Evolutionary conservation across 2,113 vertebrate species (phyloP), one percentile per base, ranked within the genome.

Genomic region (Xiphophorus couchianus): DNA sequence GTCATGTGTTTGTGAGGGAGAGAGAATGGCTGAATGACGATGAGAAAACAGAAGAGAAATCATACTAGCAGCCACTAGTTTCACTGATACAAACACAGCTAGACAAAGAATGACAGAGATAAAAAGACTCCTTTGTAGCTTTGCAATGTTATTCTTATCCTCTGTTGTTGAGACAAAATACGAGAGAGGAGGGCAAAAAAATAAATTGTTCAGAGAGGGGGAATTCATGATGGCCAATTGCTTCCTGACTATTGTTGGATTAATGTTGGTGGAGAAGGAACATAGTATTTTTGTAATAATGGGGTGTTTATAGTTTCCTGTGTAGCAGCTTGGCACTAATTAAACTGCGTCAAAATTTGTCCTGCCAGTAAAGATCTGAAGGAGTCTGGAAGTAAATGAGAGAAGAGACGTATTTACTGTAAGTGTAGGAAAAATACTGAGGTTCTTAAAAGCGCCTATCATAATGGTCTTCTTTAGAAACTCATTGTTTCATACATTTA

Each of bases 171-270:
- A 73, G 63, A 78, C 13, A 66, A n/a, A 74, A 51, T 11, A 0
- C 17, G 39, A 69, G 68, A 67, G 35, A 62, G 42, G 39, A n/a
- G 71, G 73, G 68, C 42, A 54, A 68, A 48, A 63, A 33, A 1
- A 29, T 54, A 31, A 60, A 78, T 17, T 81, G 83, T 61, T 69
- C 51, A 33, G 63, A 86, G 73, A 84, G 63, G 31, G 19, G 62
- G 79, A 76, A 87, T 79, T 66, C 66, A 28, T 83, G 69, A 81
- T 75, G 82, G 71, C 72, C 71, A 7, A 84, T 85, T 86, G 84
- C 84, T 87, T 71, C 69, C 72, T 9, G 44, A 72, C 83, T 88
- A 74, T 84, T 85, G 85, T 80, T 84, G 82, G 78, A 63, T 71
- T 54, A 81, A 78, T 87, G 77, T 86, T 83, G 61, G 72, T 31